phyloP scores from a whole-genome alignment of 2,113 vertebrate species.

The Megaceryle maxima region DNA sequence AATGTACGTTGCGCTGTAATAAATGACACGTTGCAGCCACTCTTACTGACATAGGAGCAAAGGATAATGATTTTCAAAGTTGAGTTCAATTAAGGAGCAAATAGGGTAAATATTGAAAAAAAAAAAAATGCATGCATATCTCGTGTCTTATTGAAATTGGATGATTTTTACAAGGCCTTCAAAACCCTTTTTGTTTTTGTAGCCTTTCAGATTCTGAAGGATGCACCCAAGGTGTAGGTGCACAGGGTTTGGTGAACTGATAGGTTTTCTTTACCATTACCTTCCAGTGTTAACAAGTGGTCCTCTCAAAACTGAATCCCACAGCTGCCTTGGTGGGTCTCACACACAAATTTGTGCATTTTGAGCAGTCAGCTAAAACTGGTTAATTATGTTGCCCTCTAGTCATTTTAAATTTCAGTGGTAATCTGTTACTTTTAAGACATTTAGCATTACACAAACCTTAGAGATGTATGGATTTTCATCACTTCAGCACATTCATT shows the following conservation, averaged over 20 bases:
- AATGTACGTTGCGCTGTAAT: background rate
- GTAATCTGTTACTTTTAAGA: background rate
- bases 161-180: background rate
- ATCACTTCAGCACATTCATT: background rate
- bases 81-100: background rate
- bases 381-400: background rate
- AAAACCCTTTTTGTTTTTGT: background rate
- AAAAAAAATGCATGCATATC: background rate
- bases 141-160: background rate
- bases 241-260: background rate
- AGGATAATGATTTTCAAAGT: background rate
- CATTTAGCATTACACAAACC: background rate
- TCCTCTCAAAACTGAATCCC: background rate
- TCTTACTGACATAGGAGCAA: background rate
- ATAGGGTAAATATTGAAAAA: background rate
- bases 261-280: background rate
- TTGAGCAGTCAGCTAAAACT: background rate
- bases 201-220: background rate
- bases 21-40: background rate
- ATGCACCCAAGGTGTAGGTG: background rate
- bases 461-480: background rate
- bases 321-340: background rate
- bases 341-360: background rate
- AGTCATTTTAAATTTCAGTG: background rate
- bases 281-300: background rate